These are phyloP conservation scores for Craseonycteris thonglongyai DNA, from an alignment of 2,113 vertebrate species.

Conservation along the genomic window DNA sequence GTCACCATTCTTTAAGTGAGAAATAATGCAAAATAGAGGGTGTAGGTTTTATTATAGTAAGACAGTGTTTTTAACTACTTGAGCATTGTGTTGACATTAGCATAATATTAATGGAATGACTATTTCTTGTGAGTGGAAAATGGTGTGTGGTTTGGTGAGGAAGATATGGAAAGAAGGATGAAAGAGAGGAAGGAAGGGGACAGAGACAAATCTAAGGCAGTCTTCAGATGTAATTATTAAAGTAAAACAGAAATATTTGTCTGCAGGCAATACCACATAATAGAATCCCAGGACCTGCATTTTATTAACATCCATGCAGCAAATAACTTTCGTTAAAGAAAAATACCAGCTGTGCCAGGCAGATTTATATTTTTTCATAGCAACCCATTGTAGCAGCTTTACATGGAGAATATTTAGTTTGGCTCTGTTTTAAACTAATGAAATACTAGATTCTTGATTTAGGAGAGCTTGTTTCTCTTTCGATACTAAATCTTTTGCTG, in stretches of 20 bases:
- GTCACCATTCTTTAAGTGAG: background rate
- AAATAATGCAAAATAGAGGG: background rate
- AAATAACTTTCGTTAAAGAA: conserved; percentile 36
- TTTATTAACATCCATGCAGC: conserved; percentile 26
- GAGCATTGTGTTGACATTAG: conserved; percentile 1
- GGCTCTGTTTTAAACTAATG: background rate
- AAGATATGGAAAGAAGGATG: background rate
- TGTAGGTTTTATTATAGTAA: background rate
- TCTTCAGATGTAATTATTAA: conserved; percentile 18
- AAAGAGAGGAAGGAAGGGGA: background rate
- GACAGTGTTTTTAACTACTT: background rate
- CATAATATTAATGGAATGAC: background rate
- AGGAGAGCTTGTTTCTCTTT: background rate
- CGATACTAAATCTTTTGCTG: background rate
- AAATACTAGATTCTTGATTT: background rate
- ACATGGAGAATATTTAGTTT: background rate
- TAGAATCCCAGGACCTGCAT: conserved; percentile 31
- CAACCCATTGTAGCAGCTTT: conserved; percentile 7
- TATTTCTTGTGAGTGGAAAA: conserved; percentile 2
- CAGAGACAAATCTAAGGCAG: background rate
- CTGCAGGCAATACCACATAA: conserved; percentile 6
- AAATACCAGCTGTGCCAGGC: background rate
- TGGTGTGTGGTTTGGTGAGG: background rate
- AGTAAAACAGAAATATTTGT: conserved; percentile 22
- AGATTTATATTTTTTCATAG: conserved; percentile 25